Percentiles rank a stretch among this genome's conserved stretches.
Conservation (phyloP, 1,140 invertebrate genomes). For the Ceratina australensis region DNA sequence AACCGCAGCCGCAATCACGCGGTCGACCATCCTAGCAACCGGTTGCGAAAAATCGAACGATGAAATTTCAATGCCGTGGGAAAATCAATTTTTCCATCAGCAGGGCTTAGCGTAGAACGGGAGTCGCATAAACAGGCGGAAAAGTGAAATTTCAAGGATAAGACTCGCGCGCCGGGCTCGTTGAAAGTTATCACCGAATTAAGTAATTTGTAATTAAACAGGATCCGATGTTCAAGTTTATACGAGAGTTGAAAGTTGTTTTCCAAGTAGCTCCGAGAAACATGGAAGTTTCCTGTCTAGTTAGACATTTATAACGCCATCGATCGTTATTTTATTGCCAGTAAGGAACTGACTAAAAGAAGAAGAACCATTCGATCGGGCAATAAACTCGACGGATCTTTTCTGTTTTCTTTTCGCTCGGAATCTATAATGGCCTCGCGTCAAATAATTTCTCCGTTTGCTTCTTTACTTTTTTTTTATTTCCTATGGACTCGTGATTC, state of each 20-base stretch:
- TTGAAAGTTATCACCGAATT: constrained; percentile 17
- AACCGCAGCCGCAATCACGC: too few relatives aligned
- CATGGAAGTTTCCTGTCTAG: background rate
- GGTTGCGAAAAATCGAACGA: too few relatives aligned
- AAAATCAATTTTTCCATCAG: background rate
- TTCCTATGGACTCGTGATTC: background rate
- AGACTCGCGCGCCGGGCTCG: background rate
- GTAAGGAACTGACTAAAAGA: background rate
- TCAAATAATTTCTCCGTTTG: background rate
- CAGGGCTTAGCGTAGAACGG: background rate
- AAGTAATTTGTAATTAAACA: constrained; percentile 37
- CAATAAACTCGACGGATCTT: constrained; percentile 7
- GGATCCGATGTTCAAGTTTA: constrained; percentile 17
- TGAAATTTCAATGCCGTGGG: background rate
- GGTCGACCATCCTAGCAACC: background rate
- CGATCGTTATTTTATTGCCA: constrained; percentile 33
- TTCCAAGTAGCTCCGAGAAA: background rate
- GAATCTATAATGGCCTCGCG: background rate
- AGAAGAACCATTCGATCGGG: background rate
- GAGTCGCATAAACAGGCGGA: background rate
- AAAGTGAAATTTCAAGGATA: constrained; percentile 22
- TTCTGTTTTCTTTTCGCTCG: background rate
- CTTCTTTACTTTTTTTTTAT: background rate
- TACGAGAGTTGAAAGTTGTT: background rate
- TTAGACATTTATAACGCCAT: background rate